Conservation (phyloP, 2,888 invertebrate species). For the Apotomis turbidana region DNA sequence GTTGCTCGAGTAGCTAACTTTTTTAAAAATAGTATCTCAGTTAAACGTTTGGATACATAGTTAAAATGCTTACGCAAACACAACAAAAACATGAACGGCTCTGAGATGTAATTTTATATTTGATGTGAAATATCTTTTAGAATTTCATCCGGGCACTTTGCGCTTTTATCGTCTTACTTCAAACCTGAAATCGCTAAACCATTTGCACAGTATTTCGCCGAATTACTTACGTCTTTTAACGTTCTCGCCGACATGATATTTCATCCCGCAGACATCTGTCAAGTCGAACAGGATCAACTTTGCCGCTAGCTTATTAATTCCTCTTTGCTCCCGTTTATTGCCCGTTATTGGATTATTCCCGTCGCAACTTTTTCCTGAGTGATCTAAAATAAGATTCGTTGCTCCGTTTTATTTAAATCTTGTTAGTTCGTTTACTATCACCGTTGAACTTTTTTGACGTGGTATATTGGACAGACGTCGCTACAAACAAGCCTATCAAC, state of each 20-base stretch:
- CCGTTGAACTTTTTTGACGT: slow-evolving; percentile 36
- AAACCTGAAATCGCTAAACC: slow-evolving; percentile 28
- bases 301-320: slow-evolving; percentile 76
- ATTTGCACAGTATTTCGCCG: slow-evolving; percentile 35
- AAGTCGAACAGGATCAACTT: slow-evolving; percentile 71
- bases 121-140: slow-evolving; percentile 15
- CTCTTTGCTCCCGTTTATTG: slow-evolving; percentile 72
- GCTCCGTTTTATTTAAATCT: slow-evolving; percentile 51
- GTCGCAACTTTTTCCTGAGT: slow-evolving; percentile 64
- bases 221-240: slow-evolving; percentile 42
- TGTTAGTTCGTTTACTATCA: slow-evolving; percentile 46
- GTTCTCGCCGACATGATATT: slow-evolving; percentile 64
- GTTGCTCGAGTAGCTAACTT: slow-evolving; percentile 20
- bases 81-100: slow-evolving; percentile 1
- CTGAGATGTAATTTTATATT: not conserved
- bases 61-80: slow-evolving; percentile 7
- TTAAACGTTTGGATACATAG: slow-evolving; percentile 21
- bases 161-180: slow-evolving; percentile 19
- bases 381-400: slow-evolving; percentile 64
- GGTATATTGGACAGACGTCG: slow-evolving; percentile 35
- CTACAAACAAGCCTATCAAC: slow-evolving; percentile 30
- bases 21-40: slow-evolving; percentile 9
- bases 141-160: slow-evolving; percentile 24
- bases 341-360: slow-evolving; percentile 77
- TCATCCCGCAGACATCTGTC: slow-evolving; percentile 75